phyloP scores from a whole-genome alignment of 2,113 vertebrate species.

The Chaetops frenatus region DNA sequence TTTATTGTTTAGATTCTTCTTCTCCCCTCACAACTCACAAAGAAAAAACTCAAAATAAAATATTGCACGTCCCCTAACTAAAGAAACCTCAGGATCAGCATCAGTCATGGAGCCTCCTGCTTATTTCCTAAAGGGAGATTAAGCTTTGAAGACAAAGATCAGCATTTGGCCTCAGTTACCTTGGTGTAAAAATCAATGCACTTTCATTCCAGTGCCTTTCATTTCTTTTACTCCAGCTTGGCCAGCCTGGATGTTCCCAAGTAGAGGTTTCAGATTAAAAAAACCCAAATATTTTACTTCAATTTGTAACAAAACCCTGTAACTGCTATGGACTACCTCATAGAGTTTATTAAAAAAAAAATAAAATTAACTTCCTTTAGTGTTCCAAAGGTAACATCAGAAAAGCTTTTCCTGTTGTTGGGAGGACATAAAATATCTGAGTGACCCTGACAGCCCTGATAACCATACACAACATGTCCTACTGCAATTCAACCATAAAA shows the following conservation, averaged over 20 bases:
- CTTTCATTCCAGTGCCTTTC: not conserved
- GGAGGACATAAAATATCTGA: not conserved
- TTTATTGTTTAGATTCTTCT: conserved; percentile 61
- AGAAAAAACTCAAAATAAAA: conserved; percentile 55
- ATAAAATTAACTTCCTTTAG: not conserved
- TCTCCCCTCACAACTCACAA: conserved; percentile 9
- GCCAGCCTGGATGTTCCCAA: not conserved
- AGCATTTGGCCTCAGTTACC: not conserved
- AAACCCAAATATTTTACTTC: not conserved
- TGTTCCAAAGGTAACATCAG: not conserved
- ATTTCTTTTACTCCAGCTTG: not conserved
- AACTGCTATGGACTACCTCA: not conserved
- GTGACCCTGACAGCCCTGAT: not conserved
- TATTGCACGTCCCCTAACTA: not conserved
- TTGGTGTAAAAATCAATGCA: conserved; percentile 22
- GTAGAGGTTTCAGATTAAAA: not conserved
- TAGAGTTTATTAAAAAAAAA: not conserved
- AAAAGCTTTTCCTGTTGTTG: not conserved
- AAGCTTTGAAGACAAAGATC: conserved; percentile 29
- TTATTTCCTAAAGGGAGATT: conserved; percentile 34
- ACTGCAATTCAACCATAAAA: not conserved
- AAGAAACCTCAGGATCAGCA: conserved; percentile 46
- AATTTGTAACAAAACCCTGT: not conserved
- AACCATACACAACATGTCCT: not conserved
- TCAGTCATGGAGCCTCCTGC: conserved; percentile 17